Base-by-base conservation (phyloP, 1,140 invertebrate species). In the Microplitis mediator region DNA sequence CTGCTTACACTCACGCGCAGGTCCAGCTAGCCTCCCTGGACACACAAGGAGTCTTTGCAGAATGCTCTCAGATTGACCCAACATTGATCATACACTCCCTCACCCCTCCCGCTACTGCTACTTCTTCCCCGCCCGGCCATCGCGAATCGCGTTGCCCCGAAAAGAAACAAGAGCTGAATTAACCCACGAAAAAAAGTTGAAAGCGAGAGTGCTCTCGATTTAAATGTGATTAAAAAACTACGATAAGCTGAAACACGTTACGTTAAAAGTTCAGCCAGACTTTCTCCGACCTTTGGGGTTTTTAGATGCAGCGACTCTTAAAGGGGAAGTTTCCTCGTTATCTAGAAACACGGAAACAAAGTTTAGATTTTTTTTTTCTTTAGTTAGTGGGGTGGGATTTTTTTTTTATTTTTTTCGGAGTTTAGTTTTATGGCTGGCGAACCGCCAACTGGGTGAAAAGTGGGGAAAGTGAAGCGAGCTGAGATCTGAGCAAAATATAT, bases 371-470 rank as follows among this genome's bases (percentile, higher is more conserved):
- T 78, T 67, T 74, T 52, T 71, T 64, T 45, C 58, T 54, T 11
- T 66, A 34, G 23, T 64, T 45, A 9, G 6, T 11, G 39, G 39
- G 39, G 39, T 23, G 23, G 23, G 23, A 23, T 71, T 68, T 72
- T 63, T 63, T 67, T 65, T 67, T 70, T 74, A 35, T 63, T 69
- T 63, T 62, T 72, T 73, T 68, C 61, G 51, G 71, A 74, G 69
- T 63, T 72, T 76, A 67, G 69, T 63, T 66, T 73, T 69, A 78
- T 86, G 86, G 85, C 85, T 63, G 68, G n/a, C 61, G 23, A 23
- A 23, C 23, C 72, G 83, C 86, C 86, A 87, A 87, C 81, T 87
- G 77, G 86, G 85, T 87, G 84, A 87, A 86, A 87, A 87, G 84
- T 84, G 78, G 80, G 75, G 83, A 82, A 86, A 84, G 84, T 82